Base-by-base conservation (phyloP, 2,888 invertebrate species). In the Malacosoma neustria region DNA sequence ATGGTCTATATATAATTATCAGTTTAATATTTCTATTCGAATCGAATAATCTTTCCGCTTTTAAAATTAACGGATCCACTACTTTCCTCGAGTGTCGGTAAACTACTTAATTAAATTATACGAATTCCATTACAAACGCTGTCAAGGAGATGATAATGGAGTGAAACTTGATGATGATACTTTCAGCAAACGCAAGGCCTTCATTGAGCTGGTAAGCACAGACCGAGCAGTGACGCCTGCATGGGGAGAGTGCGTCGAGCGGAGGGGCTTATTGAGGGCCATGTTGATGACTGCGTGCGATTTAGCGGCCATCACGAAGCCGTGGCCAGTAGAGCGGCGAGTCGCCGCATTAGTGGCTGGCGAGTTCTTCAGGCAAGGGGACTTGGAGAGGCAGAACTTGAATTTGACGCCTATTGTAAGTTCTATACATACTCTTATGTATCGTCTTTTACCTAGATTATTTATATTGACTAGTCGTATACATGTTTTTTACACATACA, bases 261-360 rank as follows among this genome's bases (percentile, higher is more conserved):
- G 95, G 48, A 89, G 95, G 37, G 94, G 94, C 36, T 81, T 97
- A 40, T 81, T 95, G 36, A 89, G 96, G 14, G 96, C 94, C 7
- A 97, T 97, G 96, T 87, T 95, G 69, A 97, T 97, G 97, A 97
- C 97, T 14, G 95, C 95, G 30, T 97, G 96, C 76, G 97, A 97
- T 88, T 87, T 97, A 50, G 96, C 96, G 38, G 97, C 97, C 47
- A 97, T 97, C 61, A 96, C 96, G 36, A 97, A 97, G 71, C 97
- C 97, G 1, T 97, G 97, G 97, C 93, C 93, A 4, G 92, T 96
- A 36, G 96, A 97, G 74, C 91, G 94, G 54, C 89, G 95, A 42
- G 96, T 97, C n/a, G 96, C 96, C 1, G 95, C 95, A 49, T 85
- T 97, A 29, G 96, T 97, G 1, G 95, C 95, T 45, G 93, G 94